Evolutionary conservation across 2,888 invertebrate genomes (phyloP).

Genomic region (Clunio marinus): DNA sequence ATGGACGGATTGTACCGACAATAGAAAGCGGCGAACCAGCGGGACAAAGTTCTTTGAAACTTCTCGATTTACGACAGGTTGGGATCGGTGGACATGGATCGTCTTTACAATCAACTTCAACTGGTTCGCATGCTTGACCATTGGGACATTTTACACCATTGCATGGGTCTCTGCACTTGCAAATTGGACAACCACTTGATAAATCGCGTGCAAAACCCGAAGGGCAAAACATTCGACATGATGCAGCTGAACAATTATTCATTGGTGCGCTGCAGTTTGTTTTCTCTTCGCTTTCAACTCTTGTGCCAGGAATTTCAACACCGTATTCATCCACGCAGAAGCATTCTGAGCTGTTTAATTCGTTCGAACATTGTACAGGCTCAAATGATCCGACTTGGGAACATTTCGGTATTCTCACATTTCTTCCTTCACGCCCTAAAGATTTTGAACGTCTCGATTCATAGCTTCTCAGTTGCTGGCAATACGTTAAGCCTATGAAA

Average conservation of each 20-base stretch:
- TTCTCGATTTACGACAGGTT: conserved; percentile 74
- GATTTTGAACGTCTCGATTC: conserved; percentile 61
- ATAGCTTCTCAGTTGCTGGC: conserved; percentile 62
- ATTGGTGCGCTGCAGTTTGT: conserved; percentile 50
- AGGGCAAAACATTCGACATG: conserved; percentile 82
- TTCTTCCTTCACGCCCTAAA: conserved; percentile 51
- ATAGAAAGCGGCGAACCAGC: conserved; percentile 69
- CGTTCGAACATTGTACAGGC: conserved; percentile 70
- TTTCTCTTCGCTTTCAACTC: conserved; percentile 51
- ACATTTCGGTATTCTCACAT: conserved; percentile 66
- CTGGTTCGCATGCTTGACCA: conserved; percentile 69
- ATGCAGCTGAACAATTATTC: conserved; percentile 70
- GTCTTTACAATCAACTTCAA: conserved; percentile 70
- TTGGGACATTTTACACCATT: conserved; percentile 70
- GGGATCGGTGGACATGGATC: conserved; percentile 82
- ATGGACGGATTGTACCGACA: conserved; percentile 69
- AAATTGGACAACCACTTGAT: conserved; percentile 67
- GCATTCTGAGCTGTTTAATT: conserved; percentile 63
- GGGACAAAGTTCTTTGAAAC: conserved; percentile 73
- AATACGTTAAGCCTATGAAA: conserved; percentile 53
- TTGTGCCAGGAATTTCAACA: conserved; percentile 71
- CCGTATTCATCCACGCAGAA: conserved; percentile 83
- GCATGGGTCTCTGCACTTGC: conserved; percentile 79
- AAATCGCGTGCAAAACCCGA: conserved; percentile 71
- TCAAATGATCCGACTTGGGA: conserved; percentile 68